Base-by-base conservation (phyloP, 2,797 vertebrate species). In the Hirundo rustica region DNA sequence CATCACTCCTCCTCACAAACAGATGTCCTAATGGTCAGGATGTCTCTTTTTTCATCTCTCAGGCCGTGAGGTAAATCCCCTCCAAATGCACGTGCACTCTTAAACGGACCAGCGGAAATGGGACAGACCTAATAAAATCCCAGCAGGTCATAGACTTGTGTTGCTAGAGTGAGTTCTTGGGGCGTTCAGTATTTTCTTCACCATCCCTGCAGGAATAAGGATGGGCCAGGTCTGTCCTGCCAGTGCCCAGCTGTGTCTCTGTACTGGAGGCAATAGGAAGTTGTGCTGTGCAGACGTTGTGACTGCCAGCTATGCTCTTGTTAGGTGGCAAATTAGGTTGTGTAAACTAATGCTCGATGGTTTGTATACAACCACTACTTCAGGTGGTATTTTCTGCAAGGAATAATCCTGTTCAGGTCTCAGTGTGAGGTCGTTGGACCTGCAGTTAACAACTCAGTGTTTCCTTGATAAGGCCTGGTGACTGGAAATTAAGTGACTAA, bases 221-320 rank as follows among this genome's bases (percentile, higher is more conserved):
- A 29, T 4, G 12, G 16, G 66, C 15, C 4, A 27, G 40, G 45
- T 27, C n/a, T 1, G 3, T 55, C 42, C 51, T 93, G 36, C 16
- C 55, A 85, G 53, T 72, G 73, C 20, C 32, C 25, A 42, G 26
- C 53, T 89, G 27, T 40, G 40, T 44, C 25, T 71, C 68, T 75
- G 9, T 40, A 13, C 29, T 38, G 27, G 36, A 66, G 27, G 15
- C 0, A 0, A 40, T 42, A 85, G 42, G 50, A 73, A 65, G 40
- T 64, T 1, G 2, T 16, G 21, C 65, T 64, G n/a, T 4, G 5
- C 34, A 73, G 71, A 19, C 10, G 2, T 3, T 61, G 29, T 64
- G 44, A 29, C 50, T 84, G 32, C 67, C 45, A 79, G 60, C 70
- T 74, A 1, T 45, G 18, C 48, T 85, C 58, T 62, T 12, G 5